phyloP scores from a whole-genome alignment of 92 coral and sea anemone species.

The Nematostella vectensis region DNA sequence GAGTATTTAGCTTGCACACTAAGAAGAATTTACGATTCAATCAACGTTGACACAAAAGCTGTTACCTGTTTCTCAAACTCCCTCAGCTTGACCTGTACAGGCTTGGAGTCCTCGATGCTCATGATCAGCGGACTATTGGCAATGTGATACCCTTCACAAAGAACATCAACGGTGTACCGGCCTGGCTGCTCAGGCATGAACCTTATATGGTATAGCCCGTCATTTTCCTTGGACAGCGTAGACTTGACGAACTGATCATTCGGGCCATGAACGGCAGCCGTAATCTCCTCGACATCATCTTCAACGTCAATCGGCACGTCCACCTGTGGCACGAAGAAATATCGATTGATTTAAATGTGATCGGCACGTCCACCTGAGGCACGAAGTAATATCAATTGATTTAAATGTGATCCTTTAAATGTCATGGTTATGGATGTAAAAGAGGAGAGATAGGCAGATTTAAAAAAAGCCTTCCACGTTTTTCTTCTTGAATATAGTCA shows the following conservation, averaged over 20 bases:
- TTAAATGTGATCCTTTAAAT: background rate
- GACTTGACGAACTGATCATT: slow-evolving; percentile 47
- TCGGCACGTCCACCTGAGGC: slow-evolving; percentile 34
- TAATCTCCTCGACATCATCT: slow-evolving; percentile 56
- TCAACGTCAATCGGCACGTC: slow-evolving; percentile 72
- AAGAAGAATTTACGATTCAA: too few species aligned
- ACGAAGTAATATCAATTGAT: background rate
- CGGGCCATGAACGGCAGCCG: slow-evolving; percentile 59
- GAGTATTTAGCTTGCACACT: too few species aligned
- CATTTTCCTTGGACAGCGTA: slow-evolving; percentile 42
- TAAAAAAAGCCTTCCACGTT: too few species aligned
- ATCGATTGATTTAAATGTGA: too few species aligned
- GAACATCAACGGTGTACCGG: slow-evolving; percentile 67
- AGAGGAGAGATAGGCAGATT: too few species aligned
- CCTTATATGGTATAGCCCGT: slow-evolving; percentile 66
- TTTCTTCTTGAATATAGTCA: too few species aligned
- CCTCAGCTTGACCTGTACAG: slow-evolving; percentile 54
- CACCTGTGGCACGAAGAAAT: slow-evolving; percentile 5
- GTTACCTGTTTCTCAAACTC: slow-evolving; percentile 69
- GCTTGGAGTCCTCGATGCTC: slow-evolving; percentile 41
- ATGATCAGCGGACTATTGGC: slow-evolving; percentile 76
- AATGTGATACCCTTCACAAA: slow-evolving; percentile 58
- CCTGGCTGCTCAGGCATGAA: slow-evolving; percentile 59
- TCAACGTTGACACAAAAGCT: too few species aligned
- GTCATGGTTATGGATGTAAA: background rate